Evolutionary conservation across 1,140 invertebrate species (phyloP).

Genomic region (Apis mellifera): Amel_HAv3.1 CM009939.2:3713001-3713500

Average conservation of each 20-base stretch:
- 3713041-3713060: slow-evolving; percentile 45
- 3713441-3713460: not conserved
- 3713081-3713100: slow-evolving; percentile 64
- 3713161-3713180: not conserved
- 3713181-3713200: slow-evolving; percentile 14
- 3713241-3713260: not conserved
- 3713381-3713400: too few relatives aligned
- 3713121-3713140: slow-evolving; percentile 13
- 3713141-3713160: slow-evolving; percentile 21
- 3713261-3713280: too few relatives aligned
- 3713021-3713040: slow-evolving; percentile 54
- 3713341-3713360: too few relatives aligned
- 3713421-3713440: too few relatives aligned
- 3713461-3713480: not conserved
- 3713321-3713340: too few relatives aligned
- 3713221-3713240: not conserved
- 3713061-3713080: slow-evolving; percentile 28
- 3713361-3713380: too few relatives aligned
- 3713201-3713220: not conserved
- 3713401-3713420: too few relatives aligned
- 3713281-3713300: too few relatives aligned
- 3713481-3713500: not conserved
- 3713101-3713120: slow-evolving; percentile 31
- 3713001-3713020: slow-evolving; percentile 41
- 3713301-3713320: too few relatives aligned